Conservation (phyloP, 2,113 vertebrate genomes). For the Plectropomus leopardus region DNA sequence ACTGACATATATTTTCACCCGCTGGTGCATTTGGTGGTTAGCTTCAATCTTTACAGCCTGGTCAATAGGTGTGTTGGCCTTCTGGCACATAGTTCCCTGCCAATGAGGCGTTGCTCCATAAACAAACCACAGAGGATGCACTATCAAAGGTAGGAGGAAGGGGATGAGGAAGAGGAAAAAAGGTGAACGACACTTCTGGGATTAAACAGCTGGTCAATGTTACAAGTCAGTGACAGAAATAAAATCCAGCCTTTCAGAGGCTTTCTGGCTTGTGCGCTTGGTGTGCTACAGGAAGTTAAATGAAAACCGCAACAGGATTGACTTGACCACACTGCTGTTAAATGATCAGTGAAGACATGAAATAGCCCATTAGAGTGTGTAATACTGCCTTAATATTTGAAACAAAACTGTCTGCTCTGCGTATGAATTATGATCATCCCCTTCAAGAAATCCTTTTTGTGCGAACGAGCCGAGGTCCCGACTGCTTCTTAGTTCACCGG, state of each 20-base stretch:
- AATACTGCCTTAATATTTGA: constrained; percentile 19
- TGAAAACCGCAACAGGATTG: constrained; percentile 2
- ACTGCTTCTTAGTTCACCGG: constrained; percentile 31
- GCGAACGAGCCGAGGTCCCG: neutral
- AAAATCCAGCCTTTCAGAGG: constrained; percentile 31
- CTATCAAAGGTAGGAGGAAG: constrained; percentile 47
- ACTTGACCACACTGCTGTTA: constrained; percentile 22
- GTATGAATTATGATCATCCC: constrained; percentile 17
- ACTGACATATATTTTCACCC: constrained; percentile 23
- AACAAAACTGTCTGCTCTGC: constrained; percentile 1
- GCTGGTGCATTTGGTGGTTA: constrained; percentile 35
- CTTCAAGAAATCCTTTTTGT: constrained; percentile 17
- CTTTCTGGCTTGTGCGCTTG: constrained; percentile 6
- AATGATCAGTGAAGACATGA: constrained; percentile 19
- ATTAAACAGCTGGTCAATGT: constrained; percentile 52
- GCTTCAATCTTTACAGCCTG: constrained; percentile 43
- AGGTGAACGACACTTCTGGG: constrained; percentile 54
- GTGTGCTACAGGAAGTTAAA: constrained; percentile 3
- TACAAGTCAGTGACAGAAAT: constrained; percentile 41
- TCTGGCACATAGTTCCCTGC: constrained; percentile 41
- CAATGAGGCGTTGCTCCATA: constrained; percentile 62
- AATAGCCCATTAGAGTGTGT: neutral
- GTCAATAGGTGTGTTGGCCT: constrained; percentile 41
- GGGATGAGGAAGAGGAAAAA: constrained; percentile 48
- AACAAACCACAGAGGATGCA: constrained; percentile 54